A percentile compares a stretch with the other conserved stretches of the same genome.
phyloP scores from a whole-genome alignment of 2,113 vertebrate species.

The Isichthys henryi region DNA sequence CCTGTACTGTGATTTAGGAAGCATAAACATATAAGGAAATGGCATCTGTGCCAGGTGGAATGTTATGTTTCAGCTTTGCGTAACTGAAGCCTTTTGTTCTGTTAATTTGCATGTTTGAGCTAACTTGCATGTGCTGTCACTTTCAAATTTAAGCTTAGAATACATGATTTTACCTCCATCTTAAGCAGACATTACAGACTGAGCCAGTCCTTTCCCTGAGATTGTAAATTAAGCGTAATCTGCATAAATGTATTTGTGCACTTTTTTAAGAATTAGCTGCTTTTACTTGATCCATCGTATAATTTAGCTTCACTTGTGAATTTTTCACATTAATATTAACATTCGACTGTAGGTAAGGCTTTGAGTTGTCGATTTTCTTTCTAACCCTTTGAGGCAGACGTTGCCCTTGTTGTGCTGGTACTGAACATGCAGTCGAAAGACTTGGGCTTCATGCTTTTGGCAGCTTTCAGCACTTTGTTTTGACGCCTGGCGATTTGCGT shows the following conservation, averaged over 20 bases:
- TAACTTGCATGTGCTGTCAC: slow-evolving; percentile 6
- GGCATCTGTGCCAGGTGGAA: neutral
- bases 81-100: neutral
- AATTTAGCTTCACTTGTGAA: neutral
- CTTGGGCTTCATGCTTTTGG: slow-evolving; percentile 6
- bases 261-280: neutral
- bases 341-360: slow-evolving; percentile 43
- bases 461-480: neutral
- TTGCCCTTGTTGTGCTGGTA: neutral
- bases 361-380: slow-evolving; percentile 43
- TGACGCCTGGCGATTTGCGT: neutral
- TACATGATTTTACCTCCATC: neutral
- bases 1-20: neutral
- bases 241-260: neutral
- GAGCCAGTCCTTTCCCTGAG: neutral
- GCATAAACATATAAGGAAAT: neutral
- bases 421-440: neutral
- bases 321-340: neutral
- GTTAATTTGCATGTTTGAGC: neutral
- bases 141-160: neutral
- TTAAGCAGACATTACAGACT: neutral
- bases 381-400: slow-evolving; percentile 5
- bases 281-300: neutral
- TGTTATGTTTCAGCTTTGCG: neutral
- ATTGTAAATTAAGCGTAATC: neutral